Evolutionary conservation across 2,888 invertebrate species (phyloP).

Genomic region (Machimus atricapillus): DNA sequence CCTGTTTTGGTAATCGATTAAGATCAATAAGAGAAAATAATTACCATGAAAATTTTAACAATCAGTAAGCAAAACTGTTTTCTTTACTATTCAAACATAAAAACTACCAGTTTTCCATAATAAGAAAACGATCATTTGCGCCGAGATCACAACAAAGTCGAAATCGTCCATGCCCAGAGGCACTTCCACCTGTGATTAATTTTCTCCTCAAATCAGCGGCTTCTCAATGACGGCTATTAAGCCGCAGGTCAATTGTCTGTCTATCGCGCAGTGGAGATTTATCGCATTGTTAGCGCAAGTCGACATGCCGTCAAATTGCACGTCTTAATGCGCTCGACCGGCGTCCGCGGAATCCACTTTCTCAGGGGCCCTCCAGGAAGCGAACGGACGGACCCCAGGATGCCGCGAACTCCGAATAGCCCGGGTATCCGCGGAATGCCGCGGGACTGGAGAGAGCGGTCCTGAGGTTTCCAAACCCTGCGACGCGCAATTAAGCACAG

Average conservation of each 20-base stretch:
- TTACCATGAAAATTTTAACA: not conserved
- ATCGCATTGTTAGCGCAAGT: not conserved
- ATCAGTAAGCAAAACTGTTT: not conserved
- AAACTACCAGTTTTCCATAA: not conserved
- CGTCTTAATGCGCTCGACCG: not conserved
- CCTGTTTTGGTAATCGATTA: not conserved
- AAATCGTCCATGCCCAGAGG: not conserved
- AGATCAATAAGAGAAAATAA: not conserved
- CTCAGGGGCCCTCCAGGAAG: not conserved
- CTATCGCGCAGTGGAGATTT: not conserved
- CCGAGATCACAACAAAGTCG: not conserved
- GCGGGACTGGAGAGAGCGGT: not conserved
- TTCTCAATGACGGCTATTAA: not conserved
- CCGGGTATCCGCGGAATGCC: not conserved
- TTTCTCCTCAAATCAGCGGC: not conserved
- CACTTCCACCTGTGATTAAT: not conserved
- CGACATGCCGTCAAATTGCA: slow-evolving; percentile 1
- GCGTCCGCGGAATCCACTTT: not conserved
- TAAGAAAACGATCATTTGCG: not conserved
- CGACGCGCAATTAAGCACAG: not conserved
- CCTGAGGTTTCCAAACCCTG: not conserved
- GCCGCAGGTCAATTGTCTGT: not conserved
- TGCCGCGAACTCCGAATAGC: not conserved
- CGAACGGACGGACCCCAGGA: not conserved
- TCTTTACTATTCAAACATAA: not conserved